These are phyloP conservation scores for Blera fallax DNA, from an alignment of 2,888 invertebrate species.

Conservation along the genomic window DNA sequence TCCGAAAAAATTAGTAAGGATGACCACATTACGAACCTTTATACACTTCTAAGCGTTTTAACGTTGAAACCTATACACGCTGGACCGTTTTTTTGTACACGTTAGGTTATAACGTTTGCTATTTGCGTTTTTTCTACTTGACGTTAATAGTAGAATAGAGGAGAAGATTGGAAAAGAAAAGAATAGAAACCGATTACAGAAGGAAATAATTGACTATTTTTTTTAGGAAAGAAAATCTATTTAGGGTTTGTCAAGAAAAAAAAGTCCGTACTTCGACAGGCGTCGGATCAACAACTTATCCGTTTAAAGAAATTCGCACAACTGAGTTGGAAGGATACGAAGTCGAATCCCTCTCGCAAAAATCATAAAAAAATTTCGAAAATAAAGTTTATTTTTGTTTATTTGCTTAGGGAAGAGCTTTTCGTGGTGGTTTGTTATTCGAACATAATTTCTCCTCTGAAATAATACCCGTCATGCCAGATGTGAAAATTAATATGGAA, in stretches of 20 bases:
- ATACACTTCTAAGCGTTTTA: neutral
- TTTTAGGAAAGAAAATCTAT: conserved; percentile 41
- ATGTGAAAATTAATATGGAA: neutral
- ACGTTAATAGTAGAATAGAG: neutral
- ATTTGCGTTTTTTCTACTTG: neutral
- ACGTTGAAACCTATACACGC: neutral
- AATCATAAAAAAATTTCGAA: conserved; percentile 37
- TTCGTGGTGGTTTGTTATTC: conserved; percentile 13
- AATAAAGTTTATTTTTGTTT: conserved; percentile 31
- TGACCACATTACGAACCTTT: conserved; percentile 43
- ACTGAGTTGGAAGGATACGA: conserved; percentile 58
- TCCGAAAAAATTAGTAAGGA: neutral
- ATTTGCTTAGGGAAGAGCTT: conserved; percentile 29
- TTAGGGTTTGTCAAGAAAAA: conserved; percentile 48
- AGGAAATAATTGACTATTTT: neutral
- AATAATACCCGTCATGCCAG: conserved; percentile 26
- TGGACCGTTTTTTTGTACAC: neutral
- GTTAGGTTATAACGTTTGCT: neutral
- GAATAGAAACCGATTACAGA: conserved; percentile 13
- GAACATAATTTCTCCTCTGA: conserved; percentile 36
- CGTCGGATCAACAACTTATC: conserved; percentile 39
- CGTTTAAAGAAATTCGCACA: conserved; percentile 63
- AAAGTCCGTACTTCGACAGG: conserved; percentile 29
- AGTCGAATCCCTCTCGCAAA: conserved; percentile 14
- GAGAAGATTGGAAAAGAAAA: neutral